Percentiles rank a stretch among this genome's conserved stretches.
These are phyloP conservation scores for Cyphomyrus plagiostoma DNA, from an alignment of 2,113 vertebrate genomes.

Conservation along the genomic window DNA sequence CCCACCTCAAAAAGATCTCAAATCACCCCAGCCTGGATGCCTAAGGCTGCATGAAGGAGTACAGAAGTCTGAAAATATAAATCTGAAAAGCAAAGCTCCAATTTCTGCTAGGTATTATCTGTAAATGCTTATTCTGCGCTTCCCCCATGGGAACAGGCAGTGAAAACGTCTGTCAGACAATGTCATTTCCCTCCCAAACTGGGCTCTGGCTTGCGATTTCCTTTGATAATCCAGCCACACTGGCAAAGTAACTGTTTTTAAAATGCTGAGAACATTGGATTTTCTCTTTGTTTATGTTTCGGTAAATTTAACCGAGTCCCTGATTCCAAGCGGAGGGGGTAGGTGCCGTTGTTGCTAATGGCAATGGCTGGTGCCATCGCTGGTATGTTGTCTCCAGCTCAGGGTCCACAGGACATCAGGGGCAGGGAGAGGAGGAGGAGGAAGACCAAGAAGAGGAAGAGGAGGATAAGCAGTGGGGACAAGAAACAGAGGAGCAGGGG, in stretches of 20 bases:
- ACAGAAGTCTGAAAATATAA: neutral
- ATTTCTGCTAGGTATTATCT: neutral
- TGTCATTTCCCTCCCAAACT: neutral
- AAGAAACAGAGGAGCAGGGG: neutral
- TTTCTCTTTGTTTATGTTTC: neutral
- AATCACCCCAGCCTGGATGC: neutral
- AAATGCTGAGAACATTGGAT: neutral
- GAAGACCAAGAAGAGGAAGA: neutral
- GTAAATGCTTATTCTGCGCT: neutral
- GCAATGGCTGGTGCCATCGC: neutral
- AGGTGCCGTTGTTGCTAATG: neutral
- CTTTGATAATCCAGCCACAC: neutral
- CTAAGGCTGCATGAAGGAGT: neutral
- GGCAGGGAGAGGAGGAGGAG: neutral
- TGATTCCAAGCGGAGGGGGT: neutral
- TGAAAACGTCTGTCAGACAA: neutral
- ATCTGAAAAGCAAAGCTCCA: neutral
- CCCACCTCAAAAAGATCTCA: neutral
- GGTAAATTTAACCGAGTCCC: neutral
- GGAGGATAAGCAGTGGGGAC: neutral
- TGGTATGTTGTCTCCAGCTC: neutral
- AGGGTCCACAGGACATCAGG: neutral
- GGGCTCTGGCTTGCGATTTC: neutral
- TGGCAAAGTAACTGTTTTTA: neutral
- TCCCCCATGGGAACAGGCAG: neutral